Evolutionary conservation across 2,888 invertebrate genomes (phyloP), one percentile per base, ranked within the genome.

Genomic region (Eucera pruinosa): DNA sequence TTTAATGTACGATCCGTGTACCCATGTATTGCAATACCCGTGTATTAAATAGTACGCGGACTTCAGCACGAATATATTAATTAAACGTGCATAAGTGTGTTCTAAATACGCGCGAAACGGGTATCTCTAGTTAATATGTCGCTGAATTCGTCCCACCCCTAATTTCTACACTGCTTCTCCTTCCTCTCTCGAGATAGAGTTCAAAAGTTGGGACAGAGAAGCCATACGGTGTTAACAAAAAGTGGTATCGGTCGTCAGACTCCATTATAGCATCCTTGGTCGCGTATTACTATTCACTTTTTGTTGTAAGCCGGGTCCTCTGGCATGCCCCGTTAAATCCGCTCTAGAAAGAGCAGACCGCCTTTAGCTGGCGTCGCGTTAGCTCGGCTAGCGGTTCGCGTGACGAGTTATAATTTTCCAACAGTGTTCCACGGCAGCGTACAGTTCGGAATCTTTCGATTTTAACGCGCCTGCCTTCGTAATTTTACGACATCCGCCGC

Each of bases 241-340:
- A 68, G 68, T 79, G 71, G 68, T 72, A 64, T 75, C 61, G 69
- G 75, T 64, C 62, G 69, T 64, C n/a, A 41, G 71, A 64, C 60
- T 66, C 76, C 82, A 73, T 68, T 67, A 68, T 60, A 60, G 67
- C 83, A 80, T 82, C 77, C 83, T 82, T 74, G 73, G 65, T 76
- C 79, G 57, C 73, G 69, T 72, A 77, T 82, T 66, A 80, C 58
- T 65, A 45, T 67, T 73, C 70, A 50, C 73, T 72, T 68, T 80
- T 76, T 74, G 50, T 65, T 54, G 65, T n/a, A 33, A 36, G 47
- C 13, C 55, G 43, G 70, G 62, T 55, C 69, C 70, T 54, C 33
- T 11, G 36, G 23, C 47, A 67, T 68, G 80, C 80, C 69, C 72
- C 78, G 83, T 80, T 83, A 83, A 83, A 80, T 83, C 78, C 83